These are phyloP conservation scores for Camptogramma bilineatum DNA, from an alignment of 2,888 invertebrate species.

Conservation along the genomic window DNA sequence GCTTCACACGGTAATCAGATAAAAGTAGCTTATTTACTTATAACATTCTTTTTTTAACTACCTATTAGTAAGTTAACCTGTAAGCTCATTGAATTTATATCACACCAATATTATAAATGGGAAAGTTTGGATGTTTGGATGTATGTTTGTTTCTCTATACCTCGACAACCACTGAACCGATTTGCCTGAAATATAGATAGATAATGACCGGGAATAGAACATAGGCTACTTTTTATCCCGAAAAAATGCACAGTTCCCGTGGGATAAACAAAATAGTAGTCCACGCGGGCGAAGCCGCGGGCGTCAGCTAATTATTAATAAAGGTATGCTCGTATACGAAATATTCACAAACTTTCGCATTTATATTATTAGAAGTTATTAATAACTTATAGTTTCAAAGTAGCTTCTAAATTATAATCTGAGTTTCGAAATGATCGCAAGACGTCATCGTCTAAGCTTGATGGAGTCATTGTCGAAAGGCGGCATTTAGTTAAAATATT, in stretches of 20 bases:
- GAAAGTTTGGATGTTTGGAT: no score
- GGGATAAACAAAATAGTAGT: no score
- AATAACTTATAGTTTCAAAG: not conserved
- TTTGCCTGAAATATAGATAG: no score
- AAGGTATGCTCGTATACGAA: not conserved
- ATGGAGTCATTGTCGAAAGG: slow-evolving; percentile 36
- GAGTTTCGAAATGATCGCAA: slow-evolving; percentile 24
- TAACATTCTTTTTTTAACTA: not conserved
- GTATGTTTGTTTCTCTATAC: no score
- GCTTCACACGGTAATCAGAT: not conserved
- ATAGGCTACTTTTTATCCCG: no score
- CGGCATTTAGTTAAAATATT: slow-evolving; percentile 27
- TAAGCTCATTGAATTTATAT: no score
- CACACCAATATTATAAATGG: no score
- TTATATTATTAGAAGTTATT: not conserved
- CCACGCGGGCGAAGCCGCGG: no score
- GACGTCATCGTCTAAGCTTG: slow-evolving; percentile 25
- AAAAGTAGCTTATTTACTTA: not conserved
- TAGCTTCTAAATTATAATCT: slow-evolving; percentile 9
- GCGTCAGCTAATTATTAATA: no score
- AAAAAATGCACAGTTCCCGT: no score
- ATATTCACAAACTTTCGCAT: not conserved
- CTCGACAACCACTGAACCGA: no score
- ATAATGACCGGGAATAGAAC: no score
- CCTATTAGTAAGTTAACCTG: not conserved